These are phyloP conservation scores for Syrrhaptes paradoxus DNA, from an alignment of 2,113 vertebrate species.

Conservation along the genomic window DNA sequence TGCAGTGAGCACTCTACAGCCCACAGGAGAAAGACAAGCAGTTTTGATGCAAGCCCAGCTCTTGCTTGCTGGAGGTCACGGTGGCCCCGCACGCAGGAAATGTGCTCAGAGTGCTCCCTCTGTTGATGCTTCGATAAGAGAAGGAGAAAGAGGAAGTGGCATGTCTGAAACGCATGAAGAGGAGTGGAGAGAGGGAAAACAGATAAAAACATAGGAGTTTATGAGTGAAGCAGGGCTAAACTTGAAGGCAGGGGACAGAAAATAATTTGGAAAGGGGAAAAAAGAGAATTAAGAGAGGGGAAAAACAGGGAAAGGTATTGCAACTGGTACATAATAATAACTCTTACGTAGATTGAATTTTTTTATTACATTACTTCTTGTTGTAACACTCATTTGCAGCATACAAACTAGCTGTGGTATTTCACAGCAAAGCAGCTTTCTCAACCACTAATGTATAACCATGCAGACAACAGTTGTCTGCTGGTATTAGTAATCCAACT, in stretches of 20 bases:
- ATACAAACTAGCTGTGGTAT: not conserved
- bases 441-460: not conserved
- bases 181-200: not conserved
- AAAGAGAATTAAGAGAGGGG: not conserved
- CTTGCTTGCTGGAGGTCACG: not conserved
- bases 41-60: not conserved
- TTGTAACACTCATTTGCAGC: not conserved
- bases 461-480: not conserved
- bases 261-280: not conserved
- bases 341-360: not conserved
- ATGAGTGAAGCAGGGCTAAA: not conserved
- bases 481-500: not conserved
- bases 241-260: not conserved
- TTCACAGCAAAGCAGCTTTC: not conserved
- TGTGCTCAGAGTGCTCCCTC: slow-evolving; percentile 6
- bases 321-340: not conserved
- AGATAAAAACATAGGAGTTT: not conserved
- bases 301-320: not conserved
- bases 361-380: not conserved
- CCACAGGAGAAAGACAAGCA: not conserved
- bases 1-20: not conserved
- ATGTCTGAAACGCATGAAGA: accelerated
- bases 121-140: not conserved
- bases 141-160: not conserved
- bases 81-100: not conserved